These are phyloP conservation scores for Pangasianodon hypophthalmus DNA, from an alignment of 2,113 vertebrate species.

Conservation along the genomic window DNA sequence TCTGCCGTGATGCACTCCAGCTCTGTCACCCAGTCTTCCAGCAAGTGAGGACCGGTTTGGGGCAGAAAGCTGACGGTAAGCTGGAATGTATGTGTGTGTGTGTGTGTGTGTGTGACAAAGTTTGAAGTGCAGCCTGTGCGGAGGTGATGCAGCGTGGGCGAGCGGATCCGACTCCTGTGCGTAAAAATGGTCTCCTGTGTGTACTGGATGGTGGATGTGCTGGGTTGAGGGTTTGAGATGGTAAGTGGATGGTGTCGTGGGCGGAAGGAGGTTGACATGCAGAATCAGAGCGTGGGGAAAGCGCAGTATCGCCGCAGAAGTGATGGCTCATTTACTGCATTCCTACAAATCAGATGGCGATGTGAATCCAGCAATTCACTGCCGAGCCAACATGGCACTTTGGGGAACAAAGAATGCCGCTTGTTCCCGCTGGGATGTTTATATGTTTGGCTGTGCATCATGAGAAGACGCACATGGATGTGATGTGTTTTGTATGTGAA, in stretches of 20 bases:
- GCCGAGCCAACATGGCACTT: neutral
- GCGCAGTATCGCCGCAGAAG: constrained; percentile 20
- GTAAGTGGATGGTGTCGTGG: neutral
- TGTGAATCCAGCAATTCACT: neutral
- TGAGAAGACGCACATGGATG: neutral
- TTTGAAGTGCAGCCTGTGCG: constrained; percentile 41
- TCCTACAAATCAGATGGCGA: neutral
- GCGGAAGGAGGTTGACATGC: constrained; percentile 17
- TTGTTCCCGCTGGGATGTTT: neutral
- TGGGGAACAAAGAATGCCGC: neutral
- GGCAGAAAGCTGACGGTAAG: constrained; percentile 52
- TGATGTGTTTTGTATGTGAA: neutral
- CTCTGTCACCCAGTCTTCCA: constrained; percentile 11
- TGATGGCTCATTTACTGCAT: constrained; percentile 27
- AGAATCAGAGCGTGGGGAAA: constrained; percentile 3
- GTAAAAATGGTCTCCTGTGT: neutral
- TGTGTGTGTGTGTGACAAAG: constrained; percentile 40
- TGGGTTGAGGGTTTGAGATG: neutral
- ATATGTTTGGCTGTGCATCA: neutral
- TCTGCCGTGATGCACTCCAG: constrained; percentile 44
- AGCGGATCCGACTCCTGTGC: constrained; percentile 33
- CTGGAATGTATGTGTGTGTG: neutral
- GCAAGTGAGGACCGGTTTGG: constrained; percentile 43
- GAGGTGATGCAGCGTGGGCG: constrained; percentile 42
- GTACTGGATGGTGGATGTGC: neutral